phyloP scores from a whole-genome alignment of 2,888 invertebrate species.

The Copidosoma aretas region DNA sequence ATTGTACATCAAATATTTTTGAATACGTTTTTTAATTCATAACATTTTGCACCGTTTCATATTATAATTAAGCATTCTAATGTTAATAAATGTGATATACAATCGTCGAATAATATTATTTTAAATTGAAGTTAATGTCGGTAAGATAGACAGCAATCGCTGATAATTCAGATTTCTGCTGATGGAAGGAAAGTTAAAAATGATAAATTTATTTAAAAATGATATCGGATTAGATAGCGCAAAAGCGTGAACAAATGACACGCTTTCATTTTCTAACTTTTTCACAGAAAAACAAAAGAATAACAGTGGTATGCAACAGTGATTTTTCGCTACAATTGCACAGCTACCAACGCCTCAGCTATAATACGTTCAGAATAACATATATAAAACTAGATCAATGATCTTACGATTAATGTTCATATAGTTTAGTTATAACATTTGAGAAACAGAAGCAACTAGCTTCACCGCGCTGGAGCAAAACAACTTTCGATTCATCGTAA shows the following conservation, averaged over 20 bases:
- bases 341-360: too few species aligned
- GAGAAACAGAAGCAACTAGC: neutral
- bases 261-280: too few species aligned
- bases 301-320: too few species aligned
- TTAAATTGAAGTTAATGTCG: neutral
- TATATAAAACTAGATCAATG: neutral
- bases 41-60: conserved; percentile 22
- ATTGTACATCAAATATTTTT: conserved; percentile 29
- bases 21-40: conserved; percentile 31
- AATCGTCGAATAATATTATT: neutral
- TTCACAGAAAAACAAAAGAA: too few species aligned
- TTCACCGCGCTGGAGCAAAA: neutral
- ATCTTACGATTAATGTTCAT: neutral
- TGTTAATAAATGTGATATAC: neutral
- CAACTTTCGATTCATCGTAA: conserved; percentile 26
- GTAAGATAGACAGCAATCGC: neutral
- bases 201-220: neutral
- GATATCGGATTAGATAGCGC: neutral
- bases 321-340: too few species aligned
- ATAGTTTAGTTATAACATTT: too few species aligned
- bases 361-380: neutral
- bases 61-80: conserved; percentile 21
- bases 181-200: neutral
- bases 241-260: too few species aligned
- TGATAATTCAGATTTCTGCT: neutral